A percentile compares a stretch with the other conserved stretches of the same genome.
phyloP scores from a whole-genome alignment of 2,888 invertebrate genomes.

The Lasioglossum vierecki region DNA sequence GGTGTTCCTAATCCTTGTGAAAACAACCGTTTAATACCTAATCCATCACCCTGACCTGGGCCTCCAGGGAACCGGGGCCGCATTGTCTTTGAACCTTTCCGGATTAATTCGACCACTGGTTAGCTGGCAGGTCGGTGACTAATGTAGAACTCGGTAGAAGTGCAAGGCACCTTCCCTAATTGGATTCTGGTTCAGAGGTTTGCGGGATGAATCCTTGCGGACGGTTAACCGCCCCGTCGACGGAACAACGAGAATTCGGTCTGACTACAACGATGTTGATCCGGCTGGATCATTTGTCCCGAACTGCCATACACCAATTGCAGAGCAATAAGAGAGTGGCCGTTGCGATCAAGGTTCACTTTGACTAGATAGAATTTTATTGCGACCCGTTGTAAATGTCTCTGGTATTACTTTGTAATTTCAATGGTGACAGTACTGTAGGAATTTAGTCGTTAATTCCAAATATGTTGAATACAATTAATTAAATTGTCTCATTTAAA shows the following conservation, averaged over 20 bases:
- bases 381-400: not conserved
- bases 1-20: constrained; percentile 79
- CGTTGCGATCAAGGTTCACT: not conserved
- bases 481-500: too few species aligned
- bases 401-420: not conserved
- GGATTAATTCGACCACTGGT: constrained; percentile 70
- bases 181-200: constrained; percentile 70
- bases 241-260: constrained; percentile 19
- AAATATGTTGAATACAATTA: too few species aligned
- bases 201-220: constrained; percentile 12
- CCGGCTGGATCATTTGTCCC: constrained; percentile 59
- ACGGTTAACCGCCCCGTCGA: not conserved
- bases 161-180: constrained; percentile 70
- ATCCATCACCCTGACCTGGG: constrained; percentile 74
- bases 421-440: not conserved
- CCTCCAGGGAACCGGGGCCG: constrained; percentile 25
- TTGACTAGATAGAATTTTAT: not conserved
- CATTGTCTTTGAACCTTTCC: constrained; percentile 71
- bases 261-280: constrained; percentile 45
- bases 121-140: constrained; percentile 65
- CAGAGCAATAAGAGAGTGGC: constrained; percentile 14
- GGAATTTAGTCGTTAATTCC: too few species aligned
- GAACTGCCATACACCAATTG: constrained; percentile 35
- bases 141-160: constrained; percentile 66
- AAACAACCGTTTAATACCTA: constrained; percentile 82